Evolutionary conservation across 1,140 invertebrate genomes (phyloP), one percentile per base, ranked within the genome.

Genomic region (Formica selysi): DNA sequence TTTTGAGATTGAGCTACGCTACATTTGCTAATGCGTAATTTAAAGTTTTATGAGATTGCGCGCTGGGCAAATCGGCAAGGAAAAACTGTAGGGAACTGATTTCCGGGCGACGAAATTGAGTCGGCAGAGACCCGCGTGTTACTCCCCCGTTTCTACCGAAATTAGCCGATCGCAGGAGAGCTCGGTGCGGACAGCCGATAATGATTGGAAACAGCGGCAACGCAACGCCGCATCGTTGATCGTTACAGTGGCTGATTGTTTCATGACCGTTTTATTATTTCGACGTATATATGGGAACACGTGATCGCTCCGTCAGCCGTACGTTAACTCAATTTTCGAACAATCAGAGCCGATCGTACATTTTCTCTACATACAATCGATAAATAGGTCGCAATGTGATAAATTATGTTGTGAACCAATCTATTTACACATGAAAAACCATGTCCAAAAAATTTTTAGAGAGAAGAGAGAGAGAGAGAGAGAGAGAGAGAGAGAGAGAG

Each of bases 241-340:
- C 80, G 89, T 90, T 90, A 87, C 86, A 87, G 83, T 85, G 74
- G 88, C 64, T 85, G 86, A 90, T 87, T 89, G 89, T 90, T 89
- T 90, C 89, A 86, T 76, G 85, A 89, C 73, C 88, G 70, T 89
- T 90, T 90, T 90, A 89, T 90, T 90, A 90, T 87, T 90, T 89
- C 87, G 76, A 41, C 62, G 88, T 86, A 85, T 54, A 83, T 70
- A 71, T 70, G 71, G 32, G 54, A 13, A 38, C 32, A 38, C 79
- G 41, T 54, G 68, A 36, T 68, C 51, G 54, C 22, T 19, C 32
- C 32, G 57, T 29, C 79, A 85, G 76, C 41, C 59, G 59, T 57
- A 78, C 71, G 88, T 78, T 89, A 89, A 89, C 85, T 86, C 54
- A 78, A 89, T 89, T 89, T 76, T 76, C 48, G 57, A 84, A 86